Conservation (phyloP, 2,113 vertebrate species). For the Poicephalus gulielmi region DNA sequence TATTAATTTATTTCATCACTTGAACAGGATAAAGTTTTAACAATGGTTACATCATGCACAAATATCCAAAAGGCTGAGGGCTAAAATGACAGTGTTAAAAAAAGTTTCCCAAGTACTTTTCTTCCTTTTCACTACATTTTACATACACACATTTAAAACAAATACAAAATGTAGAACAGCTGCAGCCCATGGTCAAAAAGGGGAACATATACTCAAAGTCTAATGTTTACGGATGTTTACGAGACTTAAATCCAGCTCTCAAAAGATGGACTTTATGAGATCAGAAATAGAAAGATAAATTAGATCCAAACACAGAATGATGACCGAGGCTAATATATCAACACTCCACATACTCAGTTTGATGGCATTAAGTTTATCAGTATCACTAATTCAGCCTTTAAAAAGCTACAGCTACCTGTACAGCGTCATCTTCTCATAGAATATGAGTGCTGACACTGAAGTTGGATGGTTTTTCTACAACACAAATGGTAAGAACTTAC, state of each 20-base stretch:
- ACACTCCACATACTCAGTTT: background rate
- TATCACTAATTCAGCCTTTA: background rate
- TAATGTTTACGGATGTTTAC: background rate
- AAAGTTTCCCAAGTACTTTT: background rate
- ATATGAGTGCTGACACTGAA: background rate
- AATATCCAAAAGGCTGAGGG: background rate
- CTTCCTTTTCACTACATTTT: background rate
- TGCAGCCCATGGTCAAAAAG: background rate
- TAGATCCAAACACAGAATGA: background rate
- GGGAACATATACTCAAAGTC: background rate
- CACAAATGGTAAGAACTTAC: conserved; percentile 57
- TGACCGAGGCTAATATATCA: background rate
- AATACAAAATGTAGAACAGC: background rate
- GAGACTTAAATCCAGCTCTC: background rate
- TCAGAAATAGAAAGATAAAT: background rate
- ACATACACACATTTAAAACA: background rate
- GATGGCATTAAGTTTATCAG: background rate
- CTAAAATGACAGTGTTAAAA: background rate
- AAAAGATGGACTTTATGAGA: background rate
- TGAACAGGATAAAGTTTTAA: background rate
- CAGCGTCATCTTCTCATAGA: background rate
- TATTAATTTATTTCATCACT: background rate
- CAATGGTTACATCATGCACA: background rate
- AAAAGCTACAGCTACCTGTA: background rate
- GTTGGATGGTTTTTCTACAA: background rate